Base-by-base conservation (phyloP, 2,888 invertebrate species). In the Magallana nippona region DNA sequence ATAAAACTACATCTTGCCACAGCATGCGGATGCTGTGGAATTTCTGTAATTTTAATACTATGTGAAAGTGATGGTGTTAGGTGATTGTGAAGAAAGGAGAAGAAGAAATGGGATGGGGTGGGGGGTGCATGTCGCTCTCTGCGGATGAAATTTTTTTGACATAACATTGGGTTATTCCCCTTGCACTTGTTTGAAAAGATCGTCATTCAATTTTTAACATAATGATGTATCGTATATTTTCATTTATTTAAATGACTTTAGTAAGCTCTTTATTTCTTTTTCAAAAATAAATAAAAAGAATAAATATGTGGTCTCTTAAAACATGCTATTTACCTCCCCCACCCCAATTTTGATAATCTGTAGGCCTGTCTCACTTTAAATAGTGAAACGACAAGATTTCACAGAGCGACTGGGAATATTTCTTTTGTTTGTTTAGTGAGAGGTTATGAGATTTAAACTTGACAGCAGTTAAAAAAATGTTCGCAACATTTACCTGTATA, bases 361-460 rank as follows among this genome's bases (percentile, higher is more conserved):
- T 44, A 44, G 5, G 44, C 8, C 44, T 44, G 44, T 44, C 44
- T 44, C 44, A 5, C 5, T 44, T 32, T 44, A 44, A 60, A 60
- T 27, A 19, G 60, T 60, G n/a, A 60, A 19, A 44, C 44, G 44
- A 60, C 60, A 60, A 60, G 60, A 19, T 60, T 60, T 60, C 60
- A 60, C 60, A n/a, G 60, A 60, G 60, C 19, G 19, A 60, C 60
- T 60, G 60, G 60, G 19, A 60, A n/a, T 19, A 19, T 60, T 60
- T 60, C 60, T 60, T 60, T 60, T 60, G 60, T 60, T 60, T 60
- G 60, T 60, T 19, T 19, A 60, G 60, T 17, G 19, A 60, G 60
- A 60, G 60, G 60, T 60, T 60, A 60, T 60, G 60, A 60, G 60
- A 60, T 60, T 60, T 60, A 60, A 60, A 60, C 60, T 60, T 60